Evolutionary conservation across 2,888 invertebrate species (phyloP).

Genomic region (Pandemis heparana): DNA sequence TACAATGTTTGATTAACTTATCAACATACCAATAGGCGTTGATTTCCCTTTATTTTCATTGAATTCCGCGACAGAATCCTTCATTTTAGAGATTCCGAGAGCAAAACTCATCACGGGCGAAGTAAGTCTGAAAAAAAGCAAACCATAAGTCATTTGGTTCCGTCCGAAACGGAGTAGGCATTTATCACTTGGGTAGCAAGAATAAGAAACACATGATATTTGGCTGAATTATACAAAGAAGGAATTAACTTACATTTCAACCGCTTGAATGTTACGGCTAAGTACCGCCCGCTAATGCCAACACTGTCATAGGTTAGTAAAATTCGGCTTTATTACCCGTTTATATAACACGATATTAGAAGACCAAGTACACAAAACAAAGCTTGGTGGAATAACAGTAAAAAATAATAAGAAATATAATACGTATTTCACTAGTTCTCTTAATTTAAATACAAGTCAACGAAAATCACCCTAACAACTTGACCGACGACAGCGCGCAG

Average conservation of each 20-base stretch:
- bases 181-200: background rate
- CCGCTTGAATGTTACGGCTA: conserved; percentile 8
- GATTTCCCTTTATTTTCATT: conserved; percentile 71
- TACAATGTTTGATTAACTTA: background rate
- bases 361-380: conserved; percentile 8
- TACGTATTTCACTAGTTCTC: conserved; percentile 7
- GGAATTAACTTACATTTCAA: conserved; percentile 8
- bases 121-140: conserved; percentile 26
- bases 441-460: background rate
- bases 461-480: background rate
- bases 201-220: background rate
- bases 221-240: background rate
- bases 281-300: conserved; percentile 31
- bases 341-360: conserved; percentile 22
- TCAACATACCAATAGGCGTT: conserved; percentile 74
- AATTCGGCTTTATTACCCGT: background rate
- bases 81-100: conserved; percentile 67
- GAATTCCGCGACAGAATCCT: conserved; percentile 65
- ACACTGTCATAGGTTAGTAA: conserved; percentile 39
- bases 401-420: conserved; percentile 8
- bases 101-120: conserved; percentile 65
- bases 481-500: background rate
- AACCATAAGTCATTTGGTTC: background rate
- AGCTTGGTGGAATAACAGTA: background rate
- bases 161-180: background rate